phyloP scores from a whole-genome alignment of 2,888 invertebrate genomes.

The Pegoplata infirma region DNA sequence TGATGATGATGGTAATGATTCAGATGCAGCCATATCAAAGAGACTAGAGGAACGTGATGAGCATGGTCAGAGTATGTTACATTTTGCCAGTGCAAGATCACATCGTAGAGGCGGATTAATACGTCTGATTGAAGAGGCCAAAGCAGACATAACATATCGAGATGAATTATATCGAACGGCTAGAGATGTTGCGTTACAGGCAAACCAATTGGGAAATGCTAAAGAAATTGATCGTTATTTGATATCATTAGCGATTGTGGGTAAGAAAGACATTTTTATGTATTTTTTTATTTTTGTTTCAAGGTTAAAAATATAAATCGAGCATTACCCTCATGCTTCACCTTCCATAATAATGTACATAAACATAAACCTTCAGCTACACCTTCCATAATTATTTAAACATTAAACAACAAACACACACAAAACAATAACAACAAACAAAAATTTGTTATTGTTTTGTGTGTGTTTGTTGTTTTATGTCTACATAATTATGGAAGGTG shows the following conservation, averaged over 20 bases:
- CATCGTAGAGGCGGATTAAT: constrained; percentile 89
- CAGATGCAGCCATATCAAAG: constrained; percentile 78
- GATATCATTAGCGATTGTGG: constrained; percentile 87
- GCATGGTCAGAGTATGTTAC: constrained; percentile 92
- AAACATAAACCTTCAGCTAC: too few species aligned
- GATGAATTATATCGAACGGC: constrained; percentile 93
- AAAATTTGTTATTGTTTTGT: too few species aligned
- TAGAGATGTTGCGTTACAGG: constrained; percentile 89
- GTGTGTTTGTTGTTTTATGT: too few species aligned
- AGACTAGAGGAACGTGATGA: constrained; percentile 87
- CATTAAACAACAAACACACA: too few species aligned
- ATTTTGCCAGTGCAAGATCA: constrained; percentile 90
- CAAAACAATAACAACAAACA: too few species aligned
- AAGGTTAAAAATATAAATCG: too few species aligned
- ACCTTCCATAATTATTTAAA: too few species aligned
- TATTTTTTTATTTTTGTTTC: too few species aligned
- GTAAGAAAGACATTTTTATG: constrained; percentile 77
- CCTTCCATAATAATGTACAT: too few species aligned
- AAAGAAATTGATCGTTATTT: constrained; percentile 90
- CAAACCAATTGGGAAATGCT: constrained; percentile 88
- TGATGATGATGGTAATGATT: constrained; percentile 65
- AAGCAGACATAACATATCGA: constrained; percentile 88
- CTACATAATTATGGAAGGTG: too few species aligned
- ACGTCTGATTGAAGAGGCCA: constrained; percentile 88
- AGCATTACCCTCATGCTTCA: too few species aligned